phyloP scores from a whole-genome alignment of 2,888 invertebrate species.

The Boloria selene region DNA sequence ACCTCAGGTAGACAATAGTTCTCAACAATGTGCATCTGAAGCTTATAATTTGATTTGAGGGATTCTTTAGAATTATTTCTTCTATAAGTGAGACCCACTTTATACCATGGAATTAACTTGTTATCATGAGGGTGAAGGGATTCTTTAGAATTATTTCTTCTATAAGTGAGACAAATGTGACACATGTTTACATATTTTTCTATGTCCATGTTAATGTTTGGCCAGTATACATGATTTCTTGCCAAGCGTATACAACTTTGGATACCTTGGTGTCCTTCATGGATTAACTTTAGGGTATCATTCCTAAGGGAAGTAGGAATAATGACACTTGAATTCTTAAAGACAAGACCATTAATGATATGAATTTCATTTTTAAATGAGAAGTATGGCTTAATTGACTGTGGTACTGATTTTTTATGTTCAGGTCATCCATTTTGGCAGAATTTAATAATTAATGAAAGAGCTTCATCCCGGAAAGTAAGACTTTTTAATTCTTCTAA shows the following conservation, averaged over 20 bases:
- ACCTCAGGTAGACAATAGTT: too few relatives aligned
- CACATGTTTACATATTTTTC: constrained; percentile 34
- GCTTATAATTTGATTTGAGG: too few relatives aligned
- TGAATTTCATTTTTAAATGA: constrained; percentile 26
- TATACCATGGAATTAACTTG: constrained; percentile 28
- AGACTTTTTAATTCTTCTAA: constrained; percentile 9
- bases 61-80: constrained; percentile 18
- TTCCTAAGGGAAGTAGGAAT: constrained; percentile 30
- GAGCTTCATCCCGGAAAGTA: constrained; percentile 7
- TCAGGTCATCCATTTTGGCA: constrained; percentile 34
- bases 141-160: constrained; percentile 19
- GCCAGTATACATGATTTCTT: constrained; percentile 13
- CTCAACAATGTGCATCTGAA: too few relatives aligned
- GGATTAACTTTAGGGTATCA: constrained; percentile 27
- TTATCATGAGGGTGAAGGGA: background rate
- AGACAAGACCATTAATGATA: constrained; percentile 28
- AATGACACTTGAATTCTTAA: constrained; percentile 26
- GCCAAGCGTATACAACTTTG: constrained; percentile 14
- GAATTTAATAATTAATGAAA: constrained; percentile 22
- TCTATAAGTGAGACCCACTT: constrained; percentile 32
- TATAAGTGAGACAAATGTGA: constrained; percentile 32
- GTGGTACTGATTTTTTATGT: constrained; percentile 25
- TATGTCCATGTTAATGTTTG: constrained; percentile 36
- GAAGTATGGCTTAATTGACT: constrained; percentile 25
- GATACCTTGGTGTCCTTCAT: constrained; percentile 22